Conservation (phyloP, 2,113 vertebrate genomes). For the Aegotheles bennettii region DNA sequence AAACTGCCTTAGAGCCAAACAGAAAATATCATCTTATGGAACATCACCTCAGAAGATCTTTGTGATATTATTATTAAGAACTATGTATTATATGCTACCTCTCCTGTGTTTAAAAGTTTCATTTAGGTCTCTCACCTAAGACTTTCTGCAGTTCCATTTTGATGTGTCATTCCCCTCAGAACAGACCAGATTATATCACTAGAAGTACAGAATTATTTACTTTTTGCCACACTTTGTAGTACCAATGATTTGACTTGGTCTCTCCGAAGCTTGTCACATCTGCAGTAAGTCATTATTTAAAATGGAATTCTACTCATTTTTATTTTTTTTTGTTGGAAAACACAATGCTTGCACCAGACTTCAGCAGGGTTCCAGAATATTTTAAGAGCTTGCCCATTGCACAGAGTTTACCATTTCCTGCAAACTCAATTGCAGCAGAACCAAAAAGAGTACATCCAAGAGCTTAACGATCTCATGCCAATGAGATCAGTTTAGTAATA, state of each 20-base stretch:
- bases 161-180: not conserved
- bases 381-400: not conserved
- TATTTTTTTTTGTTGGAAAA: not conserved
- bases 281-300: not conserved
- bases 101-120: not conserved
- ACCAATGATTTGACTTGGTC: not conserved
- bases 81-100: not conserved
- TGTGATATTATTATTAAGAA: not conserved
- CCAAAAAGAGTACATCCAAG: not conserved
- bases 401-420: not conserved
- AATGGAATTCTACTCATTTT: not conserved
- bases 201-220: not conserved
- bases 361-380: not conserved
- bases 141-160: not conserved
- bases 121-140: not conserved
- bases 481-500: not conserved
- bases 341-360: not conserved
- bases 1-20: not conserved
- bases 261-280: not conserved
- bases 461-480: not conserved
- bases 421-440: not conserved
- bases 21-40: not conserved
- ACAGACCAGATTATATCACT: not conserved
- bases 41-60: not conserved
- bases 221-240: not conserved